phyloP scores from a whole-genome alignment of 2,113 vertebrate genomes.

The Cinclus mexicanus region DNA sequence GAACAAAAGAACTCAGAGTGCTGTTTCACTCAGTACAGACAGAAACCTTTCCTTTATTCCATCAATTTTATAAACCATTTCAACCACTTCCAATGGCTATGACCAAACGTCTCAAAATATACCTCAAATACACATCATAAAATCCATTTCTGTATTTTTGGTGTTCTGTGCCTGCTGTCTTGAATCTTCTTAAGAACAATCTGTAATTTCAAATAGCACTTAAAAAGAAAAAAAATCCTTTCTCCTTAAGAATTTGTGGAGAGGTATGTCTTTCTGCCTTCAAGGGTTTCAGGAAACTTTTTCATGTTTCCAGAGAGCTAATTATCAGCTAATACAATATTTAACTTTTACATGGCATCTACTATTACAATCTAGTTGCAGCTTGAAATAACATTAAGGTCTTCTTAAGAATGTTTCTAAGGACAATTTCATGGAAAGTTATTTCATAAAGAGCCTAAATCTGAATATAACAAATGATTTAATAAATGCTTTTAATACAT shows the following conservation, averaged over 20 bases:
- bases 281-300: not conserved
- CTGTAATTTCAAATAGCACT: not conserved
- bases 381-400: not conserved
- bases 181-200: not conserved
- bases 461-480: not conserved
- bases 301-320: not conserved
- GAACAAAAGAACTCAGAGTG: not conserved
- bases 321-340: not conserved
- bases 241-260: not conserved
- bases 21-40: not conserved
- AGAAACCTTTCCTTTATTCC: not conserved
- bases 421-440: not conserved
- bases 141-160: not conserved
- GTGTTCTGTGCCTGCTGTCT: not conserved
- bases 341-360: not conserved
- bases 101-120: not conserved
- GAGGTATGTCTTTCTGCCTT: not conserved
- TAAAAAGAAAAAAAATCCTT: not conserved
- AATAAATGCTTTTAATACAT: not conserved
- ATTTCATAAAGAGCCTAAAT: not conserved
- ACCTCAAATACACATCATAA: not conserved
- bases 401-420: not conserved
- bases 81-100: not conserved
- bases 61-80: not conserved
- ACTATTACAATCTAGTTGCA: not conserved